Conservation (phyloP, 2,888 invertebrate genomes). For the Imbricaverruca yamaguchii region DNA sequence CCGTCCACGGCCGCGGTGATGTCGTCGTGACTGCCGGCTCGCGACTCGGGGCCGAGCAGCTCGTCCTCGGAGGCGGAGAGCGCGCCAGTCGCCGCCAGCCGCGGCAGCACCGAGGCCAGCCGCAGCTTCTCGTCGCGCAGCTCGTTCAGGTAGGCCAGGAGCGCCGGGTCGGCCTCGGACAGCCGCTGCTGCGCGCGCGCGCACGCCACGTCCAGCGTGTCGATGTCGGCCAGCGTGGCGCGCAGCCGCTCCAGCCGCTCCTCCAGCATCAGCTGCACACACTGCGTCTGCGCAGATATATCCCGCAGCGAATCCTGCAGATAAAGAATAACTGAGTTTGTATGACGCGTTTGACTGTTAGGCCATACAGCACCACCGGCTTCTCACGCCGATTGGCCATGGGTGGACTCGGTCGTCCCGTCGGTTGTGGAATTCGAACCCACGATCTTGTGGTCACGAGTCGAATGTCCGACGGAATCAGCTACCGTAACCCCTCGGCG, state of each 20-base stretch:
- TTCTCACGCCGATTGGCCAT: too few relatives aligned
- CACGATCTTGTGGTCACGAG: too few relatives aligned
- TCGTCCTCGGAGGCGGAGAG: conserved; percentile 8
- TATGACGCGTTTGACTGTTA: too few relatives aligned
- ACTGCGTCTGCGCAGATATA: conserved; percentile 78
- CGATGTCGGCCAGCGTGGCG: conserved; percentile 78
- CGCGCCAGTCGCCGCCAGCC: neutral
- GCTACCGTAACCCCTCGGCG: too few relatives aligned
- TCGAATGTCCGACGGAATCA: too few relatives aligned
- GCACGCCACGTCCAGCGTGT: conserved; percentile 77
- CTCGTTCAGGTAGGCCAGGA: neutral
- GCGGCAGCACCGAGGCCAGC: conserved; percentile 16
- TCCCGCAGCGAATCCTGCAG: conserved; percentile 79
- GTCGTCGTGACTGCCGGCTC: neutral
- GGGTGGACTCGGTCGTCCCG: too few relatives aligned
- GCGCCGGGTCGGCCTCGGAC: conserved; percentile 35
- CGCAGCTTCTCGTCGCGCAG: neutral
- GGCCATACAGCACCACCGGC: too few relatives aligned
- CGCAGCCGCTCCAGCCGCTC: conserved; percentile 79
- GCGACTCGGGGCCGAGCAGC: conserved; percentile 1
- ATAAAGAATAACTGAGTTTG: neutral
- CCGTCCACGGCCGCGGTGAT: neutral
- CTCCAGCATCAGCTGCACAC: conserved; percentile 80
- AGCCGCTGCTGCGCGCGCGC: conserved; percentile 74
- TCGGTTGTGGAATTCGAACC: too few relatives aligned